These are phyloP conservation scores for Nemotelus pantherinus DNA, from an alignment of 2,888 invertebrate genomes.

Conservation along the genomic window DNA sequence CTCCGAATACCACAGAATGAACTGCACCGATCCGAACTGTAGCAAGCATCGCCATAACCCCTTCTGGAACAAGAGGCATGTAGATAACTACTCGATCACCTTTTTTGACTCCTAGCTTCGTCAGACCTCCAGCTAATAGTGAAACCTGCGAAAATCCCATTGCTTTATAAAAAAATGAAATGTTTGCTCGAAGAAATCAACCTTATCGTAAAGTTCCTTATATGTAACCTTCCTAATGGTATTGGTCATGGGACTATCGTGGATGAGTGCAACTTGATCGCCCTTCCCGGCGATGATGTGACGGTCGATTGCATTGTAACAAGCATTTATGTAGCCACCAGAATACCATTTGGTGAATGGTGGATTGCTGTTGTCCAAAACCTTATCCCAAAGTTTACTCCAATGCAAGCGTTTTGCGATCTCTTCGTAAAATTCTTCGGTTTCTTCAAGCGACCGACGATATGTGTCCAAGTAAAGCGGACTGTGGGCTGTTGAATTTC, in stretches of 20 bases:
- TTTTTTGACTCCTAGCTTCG: conserved; percentile 78
- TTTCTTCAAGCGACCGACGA: conserved; percentile 76
- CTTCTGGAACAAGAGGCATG: conserved; percentile 94
- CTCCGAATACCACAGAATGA: conserved; percentile 96
- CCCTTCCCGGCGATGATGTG: conserved; percentile 85
- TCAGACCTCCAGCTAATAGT: conserved; percentile 80
- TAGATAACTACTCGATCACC: conserved; percentile 91
- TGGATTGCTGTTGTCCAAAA: conserved; percentile 82
- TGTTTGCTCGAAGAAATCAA: conserved; percentile 58
- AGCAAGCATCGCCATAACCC: conserved; percentile 88
- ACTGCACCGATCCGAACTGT: conserved; percentile 87
- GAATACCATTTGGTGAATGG: conserved; percentile 91
- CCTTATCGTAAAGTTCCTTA: conserved; percentile 81
- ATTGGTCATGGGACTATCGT: conserved; percentile 89
- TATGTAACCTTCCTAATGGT: conserved; percentile 82
- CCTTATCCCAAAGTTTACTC: conserved; percentile 85
- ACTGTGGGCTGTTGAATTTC: conserved; percentile 56
- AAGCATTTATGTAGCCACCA: conserved; percentile 91
- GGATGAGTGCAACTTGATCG: conserved; percentile 81
- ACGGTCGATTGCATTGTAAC: conserved; percentile 91
- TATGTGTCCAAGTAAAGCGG: conserved; percentile 73
- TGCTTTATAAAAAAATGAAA: neutral
- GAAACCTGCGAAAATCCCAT: conserved; percentile 58
- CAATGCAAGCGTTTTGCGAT: conserved; percentile 79
- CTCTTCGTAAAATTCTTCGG: conserved; percentile 88